These are phyloP conservation scores for Drosophila setosimentum DNA, from an alignment of 2,888 invertebrate species.

Conservation along the genomic window DNA sequence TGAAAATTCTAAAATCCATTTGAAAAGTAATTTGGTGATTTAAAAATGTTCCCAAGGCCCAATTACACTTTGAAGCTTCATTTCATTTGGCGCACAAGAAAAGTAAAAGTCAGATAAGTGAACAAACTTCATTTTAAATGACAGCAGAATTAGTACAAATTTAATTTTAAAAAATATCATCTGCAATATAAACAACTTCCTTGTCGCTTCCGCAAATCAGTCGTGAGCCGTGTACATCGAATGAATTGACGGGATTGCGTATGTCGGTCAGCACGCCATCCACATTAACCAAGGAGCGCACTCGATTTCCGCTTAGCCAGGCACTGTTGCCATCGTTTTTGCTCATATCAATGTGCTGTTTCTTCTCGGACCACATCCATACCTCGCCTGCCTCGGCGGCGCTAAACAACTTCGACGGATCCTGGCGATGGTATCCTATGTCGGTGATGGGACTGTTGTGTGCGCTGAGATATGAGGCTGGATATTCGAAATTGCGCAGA, in stretches of 20 bases:
- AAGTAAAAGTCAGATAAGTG: neutral
- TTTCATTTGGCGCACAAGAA: neutral
- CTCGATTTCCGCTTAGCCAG: conserved; percentile 90
- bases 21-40: neutral
- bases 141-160: neutral
- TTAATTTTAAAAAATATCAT: conserved; percentile 85
- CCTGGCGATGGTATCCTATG: conserved; percentile 93
- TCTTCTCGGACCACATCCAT: conserved; percentile 95
- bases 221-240: conserved; percentile 91
- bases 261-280: conserved; percentile 90
- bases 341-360: conserved; percentile 82
- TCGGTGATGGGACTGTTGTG: conserved; percentile 92
- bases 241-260: conserved; percentile 92
- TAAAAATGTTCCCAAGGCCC: neutral
- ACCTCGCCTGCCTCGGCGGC: conserved; percentile 93
- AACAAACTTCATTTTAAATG: conserved; percentile 16
- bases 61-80: neutral
- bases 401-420: conserved; percentile 93
- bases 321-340: conserved; percentile 85
- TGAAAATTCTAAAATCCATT: neutral
- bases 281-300: conserved; percentile 87
- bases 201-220: conserved; percentile 94
- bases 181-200: conserved; percentile 94
- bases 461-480: conserved; percentile 92
- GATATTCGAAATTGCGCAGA: conserved; percentile 92